Conservation (phyloP, 2,797 vertebrate genomes). For the Microctenopoma lineatum region DNA sequence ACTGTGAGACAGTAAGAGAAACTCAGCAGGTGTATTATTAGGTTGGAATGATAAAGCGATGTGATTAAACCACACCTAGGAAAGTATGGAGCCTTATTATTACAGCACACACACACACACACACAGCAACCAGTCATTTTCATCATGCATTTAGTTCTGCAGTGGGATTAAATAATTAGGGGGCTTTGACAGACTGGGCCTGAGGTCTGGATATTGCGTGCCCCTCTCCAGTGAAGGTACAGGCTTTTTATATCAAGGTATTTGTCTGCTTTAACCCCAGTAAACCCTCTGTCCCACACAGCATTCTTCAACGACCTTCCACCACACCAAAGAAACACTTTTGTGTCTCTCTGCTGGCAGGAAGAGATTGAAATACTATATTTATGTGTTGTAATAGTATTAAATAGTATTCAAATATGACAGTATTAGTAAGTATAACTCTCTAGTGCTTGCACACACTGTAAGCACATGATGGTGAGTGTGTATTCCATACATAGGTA, state of each 20-base stretch:
- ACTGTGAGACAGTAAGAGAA: constrained; percentile 12
- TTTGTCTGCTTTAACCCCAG: constrained; percentile 66
- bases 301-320: constrained; percentile 50
- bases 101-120: constrained; percentile 19
- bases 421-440: background rate
- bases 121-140: constrained; percentile 47
- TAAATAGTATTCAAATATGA: background rate
- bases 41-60: constrained; percentile 35
- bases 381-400: background rate
- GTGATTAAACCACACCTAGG: constrained; percentile 39
- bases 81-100: constrained; percentile 24
- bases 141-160: constrained; percentile 74
- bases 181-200: constrained; percentile 64
- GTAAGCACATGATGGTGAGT: background rate
- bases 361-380: background rate
- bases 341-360: background rate
- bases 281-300: constrained; percentile 46
- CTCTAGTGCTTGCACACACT: background rate
- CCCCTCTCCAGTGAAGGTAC: constrained; percentile 50
- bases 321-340: constrained; percentile 21
- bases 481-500: background rate
- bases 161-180: constrained; percentile 80
- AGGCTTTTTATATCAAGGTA: constrained; percentile 72
- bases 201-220: constrained; percentile 62
- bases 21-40: constrained; percentile 42